Evolutionary conservation across 1,140 invertebrate genomes (phyloP).

Genomic region (Hirudo medicinalis): DNA sequence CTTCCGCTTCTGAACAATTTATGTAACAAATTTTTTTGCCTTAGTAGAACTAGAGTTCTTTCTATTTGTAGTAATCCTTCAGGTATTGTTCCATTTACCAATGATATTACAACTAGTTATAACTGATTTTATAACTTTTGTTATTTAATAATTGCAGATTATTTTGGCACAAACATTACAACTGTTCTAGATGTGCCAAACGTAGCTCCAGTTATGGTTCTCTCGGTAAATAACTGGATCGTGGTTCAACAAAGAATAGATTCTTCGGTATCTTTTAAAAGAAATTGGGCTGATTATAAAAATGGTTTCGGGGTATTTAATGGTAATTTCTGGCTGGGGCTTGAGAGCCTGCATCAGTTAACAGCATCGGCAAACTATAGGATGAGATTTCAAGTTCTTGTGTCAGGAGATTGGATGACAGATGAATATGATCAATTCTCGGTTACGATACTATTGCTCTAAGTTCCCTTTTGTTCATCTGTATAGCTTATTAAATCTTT

Average conservation of each 20-base stretch:
- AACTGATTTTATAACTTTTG: no score
- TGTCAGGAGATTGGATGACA: not conserved
- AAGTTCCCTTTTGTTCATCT: no score
- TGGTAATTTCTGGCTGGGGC: slow-evolving; percentile 7
- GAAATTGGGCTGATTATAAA: not conserved
- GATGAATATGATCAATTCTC: not conserved
- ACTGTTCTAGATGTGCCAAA: not conserved
- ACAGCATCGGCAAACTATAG: not conserved
- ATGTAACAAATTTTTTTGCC: not conserved
- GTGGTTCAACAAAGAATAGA: slow-evolving; percentile 6
- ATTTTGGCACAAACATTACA: not conserved
- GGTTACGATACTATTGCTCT: not conserved
- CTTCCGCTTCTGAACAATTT: not conserved
- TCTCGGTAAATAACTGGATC: slow-evolving; percentile 3
- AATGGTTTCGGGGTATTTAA: not conserved
- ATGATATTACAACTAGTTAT: no score
- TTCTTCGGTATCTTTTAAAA: not conserved
- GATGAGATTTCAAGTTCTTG: slow-evolving; percentile 4
- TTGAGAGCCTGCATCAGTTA: not conserved
- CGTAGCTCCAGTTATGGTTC: not conserved
- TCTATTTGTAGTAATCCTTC: slow-evolving; percentile 4
- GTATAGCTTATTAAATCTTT: no score
- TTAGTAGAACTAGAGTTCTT: not conserved
- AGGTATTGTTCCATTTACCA: no score
- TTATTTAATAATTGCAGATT: slow-evolving; percentile 3